These are phyloP conservation scores for Myzus persicae DNA, from an alignment of 1,140 invertebrate species.

Conservation along the genomic window DNA sequence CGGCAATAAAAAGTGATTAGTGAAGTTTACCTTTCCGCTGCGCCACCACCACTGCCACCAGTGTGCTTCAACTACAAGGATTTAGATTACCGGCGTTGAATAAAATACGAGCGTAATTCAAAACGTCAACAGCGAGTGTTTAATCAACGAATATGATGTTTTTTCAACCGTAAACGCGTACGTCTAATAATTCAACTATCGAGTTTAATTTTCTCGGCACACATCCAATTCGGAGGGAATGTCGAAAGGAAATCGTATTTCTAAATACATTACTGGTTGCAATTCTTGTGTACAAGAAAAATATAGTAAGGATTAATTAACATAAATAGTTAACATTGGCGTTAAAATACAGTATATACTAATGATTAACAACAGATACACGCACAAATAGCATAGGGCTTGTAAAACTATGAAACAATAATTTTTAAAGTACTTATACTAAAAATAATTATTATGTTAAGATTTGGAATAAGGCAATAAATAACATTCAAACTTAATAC, in stretches of 20 bases:
- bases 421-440: too few species aligned
- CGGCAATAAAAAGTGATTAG: constrained; percentile 48
- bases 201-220: constrained; percentile 2
- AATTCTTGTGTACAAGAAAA: not conserved
- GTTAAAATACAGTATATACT: not conserved
- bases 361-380: not conserved
- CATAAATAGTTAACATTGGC: not conserved
- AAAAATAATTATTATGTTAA: too few species aligned
- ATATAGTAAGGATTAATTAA: not conserved
- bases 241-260: not conserved
- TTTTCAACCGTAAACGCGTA: not conserved
- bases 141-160: constrained; percentile 25
- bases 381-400: too few species aligned
- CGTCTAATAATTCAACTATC: not conserved
- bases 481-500: too few species aligned
- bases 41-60: not conserved
- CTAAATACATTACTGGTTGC: not conserved
- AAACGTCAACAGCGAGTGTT: constrained; percentile 13
- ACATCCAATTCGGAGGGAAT: not conserved
- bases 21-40: constrained; percentile 31
- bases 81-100: constrained; percentile 33
- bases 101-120: not conserved
- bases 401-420: too few species aligned
- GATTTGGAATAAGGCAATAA: too few species aligned
- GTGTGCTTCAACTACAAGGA: not conserved